Percentiles rank a stretch among this genome's conserved stretches.
These are phyloP conservation scores for Zosterops hypoxanthus DNA, from an alignment of 2,113 vertebrate species.

Conservation along the genomic window DNA sequence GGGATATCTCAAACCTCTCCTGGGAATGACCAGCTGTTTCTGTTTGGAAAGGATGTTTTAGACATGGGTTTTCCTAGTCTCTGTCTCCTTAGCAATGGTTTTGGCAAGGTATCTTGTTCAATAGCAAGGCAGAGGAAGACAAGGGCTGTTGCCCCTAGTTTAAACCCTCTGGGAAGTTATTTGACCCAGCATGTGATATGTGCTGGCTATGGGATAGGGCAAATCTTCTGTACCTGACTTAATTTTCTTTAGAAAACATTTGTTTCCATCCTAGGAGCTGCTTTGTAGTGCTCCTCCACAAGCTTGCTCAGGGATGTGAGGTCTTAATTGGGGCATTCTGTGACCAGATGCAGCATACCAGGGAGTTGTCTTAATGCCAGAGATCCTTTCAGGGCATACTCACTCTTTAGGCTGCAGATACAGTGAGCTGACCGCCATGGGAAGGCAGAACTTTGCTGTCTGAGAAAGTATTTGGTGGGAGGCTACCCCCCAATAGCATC, in stretches of 20 bases:
- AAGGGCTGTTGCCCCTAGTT: background rate
- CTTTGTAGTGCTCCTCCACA: background rate
- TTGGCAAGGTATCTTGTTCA: background rate
- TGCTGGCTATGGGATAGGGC: background rate
- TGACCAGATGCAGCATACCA: background rate
- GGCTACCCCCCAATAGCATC: fast-evolving
- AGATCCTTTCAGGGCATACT: background rate
- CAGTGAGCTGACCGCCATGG: background rate
- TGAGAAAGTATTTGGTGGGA: fast-evolving
- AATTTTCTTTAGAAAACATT: background rate
- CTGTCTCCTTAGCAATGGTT: background rate
- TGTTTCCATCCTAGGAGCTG: background rate
- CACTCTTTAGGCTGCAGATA: background rate
- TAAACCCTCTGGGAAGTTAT: background rate
- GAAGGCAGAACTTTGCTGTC: background rate
- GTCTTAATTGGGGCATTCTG: background rate
- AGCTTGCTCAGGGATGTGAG: background rate
- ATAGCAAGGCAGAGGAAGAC: background rate
- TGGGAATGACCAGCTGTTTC: background rate
- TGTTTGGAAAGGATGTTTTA: background rate
- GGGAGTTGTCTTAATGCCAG: background rate
- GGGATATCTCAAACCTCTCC: background rate
- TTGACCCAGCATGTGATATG: fast-evolving
- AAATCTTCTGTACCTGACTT: background rate
- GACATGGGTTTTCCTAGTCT: background rate